Percentiles rank a stretch among this genome's conserved stretches.
These are phyloP conservation scores for Chionodraco myersi DNA, from an alignment of 2,113 vertebrate species.

Conservation along the genomic window DNA sequence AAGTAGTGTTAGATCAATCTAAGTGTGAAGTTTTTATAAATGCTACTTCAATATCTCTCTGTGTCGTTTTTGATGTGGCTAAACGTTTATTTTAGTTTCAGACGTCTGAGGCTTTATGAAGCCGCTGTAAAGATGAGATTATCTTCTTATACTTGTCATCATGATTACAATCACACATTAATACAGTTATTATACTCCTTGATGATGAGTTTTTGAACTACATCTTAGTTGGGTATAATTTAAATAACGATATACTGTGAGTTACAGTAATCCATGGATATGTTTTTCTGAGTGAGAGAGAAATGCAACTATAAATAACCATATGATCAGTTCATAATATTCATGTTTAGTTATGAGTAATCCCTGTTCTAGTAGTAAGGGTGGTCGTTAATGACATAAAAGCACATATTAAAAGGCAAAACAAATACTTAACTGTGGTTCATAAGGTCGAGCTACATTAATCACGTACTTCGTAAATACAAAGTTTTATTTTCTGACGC, in stretches of 20 bases:
- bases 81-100: constrained; percentile 38
- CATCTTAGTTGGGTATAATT: constrained; percentile 9
- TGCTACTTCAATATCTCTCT: constrained; percentile 48
- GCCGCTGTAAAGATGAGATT: constrained; percentile 19
- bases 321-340: constrained; percentile 13
- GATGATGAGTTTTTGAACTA: constrained; percentile 15
- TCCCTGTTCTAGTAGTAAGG: constrained; percentile 14
- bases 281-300: neutral
- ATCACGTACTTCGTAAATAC: constrained; percentile 20
- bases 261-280: neutral
- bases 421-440: neutral
- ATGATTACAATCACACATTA: constrained; percentile 37
- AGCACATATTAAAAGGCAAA: constrained; percentile 19
- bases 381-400: constrained; percentile 5
- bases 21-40: constrained; percentile 59
- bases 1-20: constrained; percentile 67
- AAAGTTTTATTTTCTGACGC: neutral
- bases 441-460: neutral
- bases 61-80: constrained; percentile 57
- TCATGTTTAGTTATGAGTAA: constrained; percentile 1
- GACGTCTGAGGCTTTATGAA: constrained; percentile 14
- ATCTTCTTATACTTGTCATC: constrained; percentile 25
- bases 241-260: neutral
- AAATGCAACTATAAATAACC: constrained; percentile 2
- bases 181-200: constrained; percentile 17